Conservation (phyloP, 1,140 invertebrate species). For the Batillaria attramentaria region DNA sequence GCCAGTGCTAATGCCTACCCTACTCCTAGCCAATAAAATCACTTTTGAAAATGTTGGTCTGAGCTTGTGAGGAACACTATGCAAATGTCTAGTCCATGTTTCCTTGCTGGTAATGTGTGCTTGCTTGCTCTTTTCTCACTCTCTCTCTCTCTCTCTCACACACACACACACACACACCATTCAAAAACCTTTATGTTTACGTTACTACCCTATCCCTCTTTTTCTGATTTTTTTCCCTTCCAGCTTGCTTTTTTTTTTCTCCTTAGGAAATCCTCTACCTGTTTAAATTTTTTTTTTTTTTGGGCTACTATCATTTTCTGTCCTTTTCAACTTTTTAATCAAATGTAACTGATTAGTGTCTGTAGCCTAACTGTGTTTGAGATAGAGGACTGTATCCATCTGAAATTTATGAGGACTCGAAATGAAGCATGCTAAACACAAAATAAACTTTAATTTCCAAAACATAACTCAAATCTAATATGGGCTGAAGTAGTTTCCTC, state of each 20-base stretch:
- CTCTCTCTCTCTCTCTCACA: neutral
- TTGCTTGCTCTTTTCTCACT: too few relatives aligned
- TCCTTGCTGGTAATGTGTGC: too few relatives aligned
- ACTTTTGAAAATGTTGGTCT: neutral
- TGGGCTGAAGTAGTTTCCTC: conserved; percentile 43
- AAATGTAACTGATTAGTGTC: neutral
- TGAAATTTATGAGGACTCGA: neutral
- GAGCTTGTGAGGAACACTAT: neutral
- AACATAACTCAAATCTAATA: conserved; percentile 31
- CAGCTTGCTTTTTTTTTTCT: neutral
- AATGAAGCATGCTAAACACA: conserved; percentile 4
- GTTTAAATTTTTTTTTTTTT: neutral
- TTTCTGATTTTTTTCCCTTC: neutral
- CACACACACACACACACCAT: neutral
- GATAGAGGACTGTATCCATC: neutral
- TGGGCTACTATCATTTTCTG: neutral
- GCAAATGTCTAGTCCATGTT: neutral
- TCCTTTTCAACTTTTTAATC: conserved; percentile 20
- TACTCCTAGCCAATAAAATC: neutral
- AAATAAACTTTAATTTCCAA: neutral
- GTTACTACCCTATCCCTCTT: neutral
- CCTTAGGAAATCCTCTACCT: neutral
- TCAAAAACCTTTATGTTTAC: too few relatives aligned
- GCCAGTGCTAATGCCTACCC: conserved; percentile 14
- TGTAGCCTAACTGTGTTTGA: too few relatives aligned